Evolutionary conservation across 2,113 vertebrate genomes (phyloP), one percentile per base, ranked within the genome.

Genomic region (Beaufortia kweichowensis): DNA sequence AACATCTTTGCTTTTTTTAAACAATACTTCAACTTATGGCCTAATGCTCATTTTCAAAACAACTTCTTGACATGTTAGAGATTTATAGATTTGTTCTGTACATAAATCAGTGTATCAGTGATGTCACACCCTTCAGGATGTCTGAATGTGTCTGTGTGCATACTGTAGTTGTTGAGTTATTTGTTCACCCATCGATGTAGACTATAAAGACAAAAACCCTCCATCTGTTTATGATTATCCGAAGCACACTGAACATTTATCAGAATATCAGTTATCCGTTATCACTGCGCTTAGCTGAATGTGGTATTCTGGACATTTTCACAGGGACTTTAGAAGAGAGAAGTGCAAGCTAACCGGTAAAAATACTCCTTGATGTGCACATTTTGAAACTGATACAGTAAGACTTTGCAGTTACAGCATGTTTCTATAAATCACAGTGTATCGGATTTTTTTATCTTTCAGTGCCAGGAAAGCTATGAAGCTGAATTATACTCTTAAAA

Each of bases 401-500:
- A 50, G 5, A 68, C 19, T 17, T 21, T 50, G 17, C 2, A 14
- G 29, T 48, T 43, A 29, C 31, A 60, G 12, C 68, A 35, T 3
- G 3, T 55, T 63, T 68, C 5, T 69, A 75, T 60, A 78, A 64
- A 79, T 76, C 60, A 43, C 41, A 50, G 39, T 28, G 65, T 31
- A 56, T 29, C 60, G 28, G 59, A 75, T 76, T 76, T 76, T 65
- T 65, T 46, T n/a, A 41, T 64, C 29, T 10, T 31, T 15, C 1
- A 31, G 39, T 76, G 60, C 66, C 60, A 76, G 65, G 28, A 61
- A 72, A 75, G 33, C 46, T 24, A 70, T 65, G 48, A 17, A 59
- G 11, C 41, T 59, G 61, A 41, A 76, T 75, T 76, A 61, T 21
- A 26, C 70, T 82, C 35, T 60, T 65, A 17, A 75, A 60, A 79